Conservation (phyloP, 2,888 invertebrate species). For the Cheilosia pagana region DNA sequence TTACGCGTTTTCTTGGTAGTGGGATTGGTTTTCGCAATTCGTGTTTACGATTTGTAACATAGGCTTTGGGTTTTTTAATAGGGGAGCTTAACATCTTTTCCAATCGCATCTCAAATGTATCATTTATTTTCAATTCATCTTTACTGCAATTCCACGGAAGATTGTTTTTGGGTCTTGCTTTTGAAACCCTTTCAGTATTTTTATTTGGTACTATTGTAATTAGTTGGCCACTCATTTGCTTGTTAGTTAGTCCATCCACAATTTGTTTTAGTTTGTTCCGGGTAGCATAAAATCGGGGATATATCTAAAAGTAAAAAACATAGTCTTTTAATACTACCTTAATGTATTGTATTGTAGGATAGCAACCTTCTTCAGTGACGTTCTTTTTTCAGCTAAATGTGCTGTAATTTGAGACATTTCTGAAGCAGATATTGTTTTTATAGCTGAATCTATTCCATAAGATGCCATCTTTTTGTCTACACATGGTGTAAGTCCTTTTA, state of each 20-base stretch:
- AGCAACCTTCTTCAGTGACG: slow-evolving; percentile 16
- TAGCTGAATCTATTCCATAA: slow-evolving; percentile 20
- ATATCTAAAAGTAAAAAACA: slow-evolving; percentile 20
- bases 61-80: slow-evolving; percentile 72
- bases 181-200: neutral
- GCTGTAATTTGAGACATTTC: slow-evolving; percentile 6
- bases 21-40: slow-evolving; percentile 78
- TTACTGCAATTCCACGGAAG: neutral
- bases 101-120: slow-evolving; percentile 78
- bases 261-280: slow-evolving; percentile 37
- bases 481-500: neutral
- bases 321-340: neutral
- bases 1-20: slow-evolving; percentile 81
- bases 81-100: slow-evolving; percentile 79
- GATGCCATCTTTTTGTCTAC: slow-evolving; percentile 5
- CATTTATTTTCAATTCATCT: slow-evolving; percentile 10
- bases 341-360: neutral
- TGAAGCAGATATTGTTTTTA: slow-evolving; percentile 9
- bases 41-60: slow-evolving; percentile 19
- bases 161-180: neutral
- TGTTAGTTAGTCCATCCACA: slow-evolving; percentile 69
- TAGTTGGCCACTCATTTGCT: slow-evolving; percentile 76
- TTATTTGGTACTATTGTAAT: neutral
- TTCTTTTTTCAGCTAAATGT: slow-evolving; percentile 22
- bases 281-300: slow-evolving; percentile 44